Percentiles rank a stretch among this genome's conserved stretches.
phyloP scores from a whole-genome alignment of 2,113 vertebrate species.

The Alligator sinensis region DNA sequence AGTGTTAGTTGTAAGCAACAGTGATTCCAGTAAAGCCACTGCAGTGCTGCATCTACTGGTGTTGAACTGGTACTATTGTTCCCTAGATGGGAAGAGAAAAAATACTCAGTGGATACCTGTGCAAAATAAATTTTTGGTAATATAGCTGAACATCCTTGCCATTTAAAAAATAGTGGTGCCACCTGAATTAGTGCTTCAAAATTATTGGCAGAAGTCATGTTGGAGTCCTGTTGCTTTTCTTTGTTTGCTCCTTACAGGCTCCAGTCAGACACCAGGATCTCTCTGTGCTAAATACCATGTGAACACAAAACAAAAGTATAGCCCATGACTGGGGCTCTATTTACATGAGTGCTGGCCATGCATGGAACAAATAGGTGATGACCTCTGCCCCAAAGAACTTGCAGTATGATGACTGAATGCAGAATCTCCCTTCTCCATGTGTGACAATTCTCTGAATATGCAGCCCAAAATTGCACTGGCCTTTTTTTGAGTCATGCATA shows the following conservation, averaged over 20 bases:
- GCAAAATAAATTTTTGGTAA: not conserved
- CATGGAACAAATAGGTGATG: not conserved
- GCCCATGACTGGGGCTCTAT: not conserved
- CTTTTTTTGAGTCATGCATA: rapidly evolving
- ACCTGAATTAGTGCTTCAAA: not conserved
- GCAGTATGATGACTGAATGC: not conserved
- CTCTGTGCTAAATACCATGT: rapidly evolving
- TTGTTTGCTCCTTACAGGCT: not conserved
- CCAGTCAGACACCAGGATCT: not conserved
- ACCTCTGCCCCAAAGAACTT: not conserved
- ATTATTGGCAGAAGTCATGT: not conserved
- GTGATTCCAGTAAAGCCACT: not conserved
- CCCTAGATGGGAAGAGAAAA: not conserved
- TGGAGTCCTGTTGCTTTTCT: not conserved
- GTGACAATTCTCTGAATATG: no score
- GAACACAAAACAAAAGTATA: not conserved
- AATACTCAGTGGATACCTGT: not conserved
- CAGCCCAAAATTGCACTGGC: rapidly evolving
- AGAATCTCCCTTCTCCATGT: not conserved
- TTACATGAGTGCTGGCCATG: not conserved
- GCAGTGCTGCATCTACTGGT: not conserved
- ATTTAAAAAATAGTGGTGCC: not conserved
- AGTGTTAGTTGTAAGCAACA: not conserved
- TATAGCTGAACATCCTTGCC: not conserved
- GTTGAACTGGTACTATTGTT: not conserved